Percentiles rank a stretch among this genome's conserved stretches.
phyloP scores from a whole-genome alignment of 2,888 invertebrate genomes.

The Drosophila anomelani region DNA sequence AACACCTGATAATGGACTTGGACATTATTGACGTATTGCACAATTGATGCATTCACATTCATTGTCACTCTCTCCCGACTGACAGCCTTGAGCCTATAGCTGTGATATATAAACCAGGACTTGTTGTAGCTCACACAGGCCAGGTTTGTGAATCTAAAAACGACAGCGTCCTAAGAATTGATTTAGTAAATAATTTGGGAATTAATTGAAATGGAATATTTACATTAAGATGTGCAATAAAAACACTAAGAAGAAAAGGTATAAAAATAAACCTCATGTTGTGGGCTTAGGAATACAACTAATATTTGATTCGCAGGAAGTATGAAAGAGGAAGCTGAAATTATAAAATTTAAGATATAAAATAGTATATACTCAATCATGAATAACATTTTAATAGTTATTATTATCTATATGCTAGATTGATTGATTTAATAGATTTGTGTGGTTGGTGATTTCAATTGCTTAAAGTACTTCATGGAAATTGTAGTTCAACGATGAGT shows the following conservation, averaged over 20 bases:
- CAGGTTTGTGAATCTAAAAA: conserved; percentile 3
- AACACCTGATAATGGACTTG: background rate
- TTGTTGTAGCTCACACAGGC: conserved; percentile 5
- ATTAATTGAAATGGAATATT: background rate
- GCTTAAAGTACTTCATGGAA: background rate
- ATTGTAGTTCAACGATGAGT: background rate
- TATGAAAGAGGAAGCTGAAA: background rate
- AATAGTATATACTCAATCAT: background rate
- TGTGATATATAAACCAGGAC: background rate
- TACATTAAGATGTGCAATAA: background rate
- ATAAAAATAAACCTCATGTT: background rate
- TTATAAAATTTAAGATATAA: background rate
- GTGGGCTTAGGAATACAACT: background rate
- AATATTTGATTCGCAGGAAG: background rate
- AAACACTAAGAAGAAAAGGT: background rate
- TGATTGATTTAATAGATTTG: background rate
- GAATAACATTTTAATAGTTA: background rate
- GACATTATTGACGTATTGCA: background rate
- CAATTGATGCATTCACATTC: background rate
- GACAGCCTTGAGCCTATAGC: conserved; percentile 7
- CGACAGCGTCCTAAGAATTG: background rate
- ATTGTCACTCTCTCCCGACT: conserved; percentile 2
- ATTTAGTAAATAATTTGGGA: too few relatives aligned
- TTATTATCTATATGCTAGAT: background rate
- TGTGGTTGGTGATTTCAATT: background rate